Evolutionary conservation across 2,113 vertebrate species (phyloP).

Genomic region (Silurus meridionalis): DNA sequence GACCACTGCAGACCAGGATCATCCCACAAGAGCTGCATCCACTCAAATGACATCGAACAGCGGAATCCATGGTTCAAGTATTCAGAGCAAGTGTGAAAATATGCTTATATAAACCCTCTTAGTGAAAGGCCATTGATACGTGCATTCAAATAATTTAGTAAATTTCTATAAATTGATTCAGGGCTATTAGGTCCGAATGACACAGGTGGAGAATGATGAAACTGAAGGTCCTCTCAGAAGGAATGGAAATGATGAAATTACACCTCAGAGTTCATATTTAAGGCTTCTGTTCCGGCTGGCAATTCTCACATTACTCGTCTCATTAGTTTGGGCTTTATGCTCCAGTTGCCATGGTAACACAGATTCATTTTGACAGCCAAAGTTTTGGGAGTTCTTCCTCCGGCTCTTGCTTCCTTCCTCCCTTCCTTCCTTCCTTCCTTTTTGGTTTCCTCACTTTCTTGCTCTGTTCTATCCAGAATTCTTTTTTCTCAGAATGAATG

Average conservation of each 20-base stretch:
- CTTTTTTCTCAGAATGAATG: not conserved
- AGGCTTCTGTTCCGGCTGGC: conserved; percentile 18
- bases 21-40: too few relatives aligned
- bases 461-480: not conserved
- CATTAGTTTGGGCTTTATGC: conserved; percentile 26
- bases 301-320: conserved; percentile 25
- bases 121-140: not conserved
- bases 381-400: conserved; percentile 31
- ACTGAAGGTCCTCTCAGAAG: not conserved
- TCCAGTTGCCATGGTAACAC: conserved; percentile 37
- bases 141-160: not conserved
- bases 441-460: not conserved
- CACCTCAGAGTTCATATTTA: conserved; percentile 52
- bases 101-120: too few relatives aligned
- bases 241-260: conserved; percentile 46
- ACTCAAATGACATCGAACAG: not conserved
- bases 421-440: not conserved
- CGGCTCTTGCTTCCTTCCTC: not conserved
- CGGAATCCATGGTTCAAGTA: not conserved
- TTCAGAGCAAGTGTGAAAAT: not conserved
- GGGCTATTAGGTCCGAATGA: not conserved
- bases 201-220: not conserved
- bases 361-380: conserved; percentile 24
- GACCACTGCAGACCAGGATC: too few relatives aligned
- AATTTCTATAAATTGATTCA: not conserved